Conservation (phyloP, 2,113 vertebrate genomes). For the Thamnophis sirtalis region DNA sequence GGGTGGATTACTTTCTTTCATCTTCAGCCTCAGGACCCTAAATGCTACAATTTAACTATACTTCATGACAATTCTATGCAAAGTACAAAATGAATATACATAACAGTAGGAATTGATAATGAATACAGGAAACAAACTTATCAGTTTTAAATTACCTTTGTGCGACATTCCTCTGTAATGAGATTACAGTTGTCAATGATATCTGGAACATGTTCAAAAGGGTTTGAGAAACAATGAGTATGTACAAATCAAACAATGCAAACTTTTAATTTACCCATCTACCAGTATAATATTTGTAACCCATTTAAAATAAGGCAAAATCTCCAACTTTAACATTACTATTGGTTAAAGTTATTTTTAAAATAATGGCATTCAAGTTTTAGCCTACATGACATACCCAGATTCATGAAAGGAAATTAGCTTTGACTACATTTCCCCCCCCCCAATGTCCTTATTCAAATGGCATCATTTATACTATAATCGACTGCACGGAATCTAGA, state of each 20-base stretch:
- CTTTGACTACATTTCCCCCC: neutral
- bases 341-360: neutral
- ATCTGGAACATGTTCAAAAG: slow-evolving; percentile 69
- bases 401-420: neutral
- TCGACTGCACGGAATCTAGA: neutral
- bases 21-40: too few species aligned
- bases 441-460: neutral
- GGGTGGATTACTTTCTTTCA: too few species aligned
- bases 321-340: neutral
- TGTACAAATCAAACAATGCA: slow-evolving; percentile 7
- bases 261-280: neutral
- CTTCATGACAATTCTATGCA: neutral
- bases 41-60: too few species aligned
- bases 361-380: neutral
- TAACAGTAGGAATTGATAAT: neutral
- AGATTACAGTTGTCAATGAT: slow-evolving; percentile 93
- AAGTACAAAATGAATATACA: neutral
- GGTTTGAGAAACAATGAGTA: neutral
- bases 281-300: neutral
- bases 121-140: neutral
- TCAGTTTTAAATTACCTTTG: slow-evolving; percentile 73
- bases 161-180: slow-evolving; percentile 87
- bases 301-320: neutral
- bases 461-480: neutral
- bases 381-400: neutral